Conservation (phyloP, 1,140 invertebrate genomes). For the Drosophila baimaii region DNA sequence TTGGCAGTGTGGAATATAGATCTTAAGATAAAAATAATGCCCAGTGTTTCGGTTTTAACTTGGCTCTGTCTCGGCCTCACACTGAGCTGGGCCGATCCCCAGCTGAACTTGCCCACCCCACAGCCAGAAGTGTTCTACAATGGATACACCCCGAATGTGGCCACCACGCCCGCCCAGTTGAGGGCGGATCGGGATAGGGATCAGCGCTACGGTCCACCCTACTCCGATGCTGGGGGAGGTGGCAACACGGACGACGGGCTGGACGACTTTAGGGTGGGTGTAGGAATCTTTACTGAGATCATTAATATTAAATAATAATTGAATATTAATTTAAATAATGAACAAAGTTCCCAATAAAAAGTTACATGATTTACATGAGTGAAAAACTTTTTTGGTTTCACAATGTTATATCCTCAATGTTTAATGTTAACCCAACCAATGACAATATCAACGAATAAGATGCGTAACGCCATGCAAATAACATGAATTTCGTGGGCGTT, state of each 20-base stretch:
- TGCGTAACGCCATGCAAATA: too few relatives aligned
- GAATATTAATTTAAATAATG: not conserved
- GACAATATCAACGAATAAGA: too few relatives aligned
- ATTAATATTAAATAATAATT: not conserved
- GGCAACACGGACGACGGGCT: constrained; percentile 62
- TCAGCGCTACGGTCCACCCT: constrained; percentile 80
- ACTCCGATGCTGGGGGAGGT: constrained; percentile 51
- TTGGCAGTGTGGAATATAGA: constrained; percentile 72
- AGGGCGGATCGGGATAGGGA: constrained; percentile 74
- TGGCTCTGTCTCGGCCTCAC: constrained; percentile 28
- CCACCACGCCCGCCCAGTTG: constrained; percentile 69
- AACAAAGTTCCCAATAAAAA: not conserved
- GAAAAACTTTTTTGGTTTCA: too few relatives aligned
- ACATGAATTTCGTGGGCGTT: too few relatives aligned
- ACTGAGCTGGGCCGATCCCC: constrained; percentile 71
- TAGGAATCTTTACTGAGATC: not conserved
- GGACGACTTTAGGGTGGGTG: constrained; percentile 80
- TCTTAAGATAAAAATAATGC: constrained; percentile 58
- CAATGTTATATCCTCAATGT: not conserved
- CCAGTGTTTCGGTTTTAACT: constrained; percentile 38
- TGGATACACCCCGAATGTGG: constrained; percentile 73
- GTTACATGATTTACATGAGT: too few relatives aligned
- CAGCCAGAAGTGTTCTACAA: constrained; percentile 74
- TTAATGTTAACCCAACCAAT: not conserved
- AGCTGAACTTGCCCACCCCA: constrained; percentile 85